Evolutionary conservation across 2,113 vertebrate species (phyloP), one percentile per base, ranked within the genome.

Genomic region (Macquaria australasica): DNA sequence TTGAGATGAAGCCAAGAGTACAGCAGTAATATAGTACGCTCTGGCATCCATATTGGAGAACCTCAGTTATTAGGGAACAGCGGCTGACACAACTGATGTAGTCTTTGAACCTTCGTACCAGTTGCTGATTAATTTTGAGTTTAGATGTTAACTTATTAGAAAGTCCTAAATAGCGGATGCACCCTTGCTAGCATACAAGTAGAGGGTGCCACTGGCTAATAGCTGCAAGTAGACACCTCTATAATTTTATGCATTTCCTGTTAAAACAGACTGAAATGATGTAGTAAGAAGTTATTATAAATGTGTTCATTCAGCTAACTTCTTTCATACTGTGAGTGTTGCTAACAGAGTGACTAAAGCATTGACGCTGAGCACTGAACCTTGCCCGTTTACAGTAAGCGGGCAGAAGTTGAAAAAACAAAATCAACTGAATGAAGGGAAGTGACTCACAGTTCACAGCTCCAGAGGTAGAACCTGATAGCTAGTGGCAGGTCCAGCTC

Each of bases 361-460:
- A 34, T 3, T 64, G 50, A 43, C 41, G 69, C 63, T 16, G 16
- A 59, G 21, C 15, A 11, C 34, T 37, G 31, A 21, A 21, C 12
- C 21, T 0, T 41, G 11, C 28, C 12, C 0, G 2, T 48, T 73
- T 31, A 68, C 23, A 56, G 15, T 18, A 11, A 62, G 23, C 3
- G 3, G 60, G 58, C 37, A 67, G 53, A 51, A 77, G 73, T 39
- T 66, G 25, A 74, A 81, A 64, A 28, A 58, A 45, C 55, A 64
- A 70, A 62, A 63, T 55, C n/a, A 41, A 77, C 3, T 31, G 34
- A 79, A 55, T 41, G 15, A 51, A 21, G 28, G 72, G 73, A 71
- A 63, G 78, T 77, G 89, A 86, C 25, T 81, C 58, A 84, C 53
- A 59, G 74, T 62, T 85, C 62, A 79, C 56, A 28, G 81, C 53